phyloP scores from a whole-genome alignment of 2,888 invertebrate genomes.

The Brenthis ino region DNA sequence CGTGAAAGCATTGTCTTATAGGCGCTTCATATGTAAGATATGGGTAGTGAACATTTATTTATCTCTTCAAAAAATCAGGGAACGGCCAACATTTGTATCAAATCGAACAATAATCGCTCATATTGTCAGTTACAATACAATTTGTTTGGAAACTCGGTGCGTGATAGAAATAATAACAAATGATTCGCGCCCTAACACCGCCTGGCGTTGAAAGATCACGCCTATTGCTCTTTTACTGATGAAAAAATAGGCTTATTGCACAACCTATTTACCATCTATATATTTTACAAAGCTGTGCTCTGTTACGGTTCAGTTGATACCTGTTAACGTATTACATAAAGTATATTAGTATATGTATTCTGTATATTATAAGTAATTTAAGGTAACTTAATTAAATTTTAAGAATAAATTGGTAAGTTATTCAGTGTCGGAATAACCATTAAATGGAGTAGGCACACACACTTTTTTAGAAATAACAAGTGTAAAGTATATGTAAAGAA shows the following conservation, averaged over 20 bases:
- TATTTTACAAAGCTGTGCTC: not conserved
- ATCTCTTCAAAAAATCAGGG: conserved; percentile 20
- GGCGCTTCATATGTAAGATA: not conserved
- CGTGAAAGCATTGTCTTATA: too few species aligned
- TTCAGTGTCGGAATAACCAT: too few species aligned
- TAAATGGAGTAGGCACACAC: too few species aligned
- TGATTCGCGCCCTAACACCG: conserved; percentile 81
- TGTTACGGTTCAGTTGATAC: too few species aligned
- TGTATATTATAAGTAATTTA: too few species aligned
- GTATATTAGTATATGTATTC: too few species aligned
- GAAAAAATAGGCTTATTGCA: conserved; percentile 61
- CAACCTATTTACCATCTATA: conserved; percentile 28
- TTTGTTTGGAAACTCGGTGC: conserved; percentile 79
- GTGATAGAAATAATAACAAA: conserved; percentile 82
- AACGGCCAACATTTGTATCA: conserved; percentile 62
- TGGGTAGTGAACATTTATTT: conserved; percentile 24
- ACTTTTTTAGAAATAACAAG: too few species aligned
- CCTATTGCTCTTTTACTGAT: conserved; percentile 77
- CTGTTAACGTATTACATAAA: too few species aligned
- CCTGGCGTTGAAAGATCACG: conserved; percentile 82
- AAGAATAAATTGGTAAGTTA: too few species aligned
- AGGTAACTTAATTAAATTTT: too few species aligned
- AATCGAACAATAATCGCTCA: conserved; percentile 81
- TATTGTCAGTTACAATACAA: conserved; percentile 82
- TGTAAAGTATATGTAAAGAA: too few species aligned